Evolutionary conservation across 2,888 invertebrate genomes (phyloP).

Genomic region (Nesidiocoris tenuis): DNA sequence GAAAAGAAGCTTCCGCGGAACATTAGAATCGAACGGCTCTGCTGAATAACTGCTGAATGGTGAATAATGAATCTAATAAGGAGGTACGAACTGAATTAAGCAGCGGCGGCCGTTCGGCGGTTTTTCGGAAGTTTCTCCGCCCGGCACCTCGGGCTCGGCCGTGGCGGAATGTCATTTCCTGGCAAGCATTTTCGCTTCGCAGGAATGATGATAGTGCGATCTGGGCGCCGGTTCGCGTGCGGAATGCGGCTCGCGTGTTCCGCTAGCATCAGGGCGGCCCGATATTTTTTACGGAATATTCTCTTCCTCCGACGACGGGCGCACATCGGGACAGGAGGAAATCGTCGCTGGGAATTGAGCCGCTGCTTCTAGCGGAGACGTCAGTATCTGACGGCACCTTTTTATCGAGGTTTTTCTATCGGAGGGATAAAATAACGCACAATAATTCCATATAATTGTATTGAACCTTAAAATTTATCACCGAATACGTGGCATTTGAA

Average conservation of each 20-base stretch:
- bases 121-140: neutral
- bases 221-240: constrained; percentile 23
- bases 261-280: constrained; percentile 13
- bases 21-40: no score
- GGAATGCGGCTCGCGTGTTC: constrained; percentile 25
- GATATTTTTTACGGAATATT: constrained; percentile 35
- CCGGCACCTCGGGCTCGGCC: neutral
- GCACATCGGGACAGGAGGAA: no score
- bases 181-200: constrained; percentile 31
- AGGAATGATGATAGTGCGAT: constrained; percentile 28
- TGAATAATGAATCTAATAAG: neutral
- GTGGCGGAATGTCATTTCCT: constrained; percentile 30
- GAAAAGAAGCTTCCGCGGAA: neutral
- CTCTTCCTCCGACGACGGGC: no score
- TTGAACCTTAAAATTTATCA: no score
- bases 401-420: no score
- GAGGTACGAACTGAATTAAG: neutral
- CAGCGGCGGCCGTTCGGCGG: neutral
- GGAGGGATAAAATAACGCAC: no score
- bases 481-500: no score
- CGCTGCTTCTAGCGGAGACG: no score
- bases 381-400: no score
- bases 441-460: no score
- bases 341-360: no score
- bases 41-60: no score